Base-by-base conservation (phyloP, 1,140 invertebrate genomes). In the Stegodyphus dumicola region DNA sequence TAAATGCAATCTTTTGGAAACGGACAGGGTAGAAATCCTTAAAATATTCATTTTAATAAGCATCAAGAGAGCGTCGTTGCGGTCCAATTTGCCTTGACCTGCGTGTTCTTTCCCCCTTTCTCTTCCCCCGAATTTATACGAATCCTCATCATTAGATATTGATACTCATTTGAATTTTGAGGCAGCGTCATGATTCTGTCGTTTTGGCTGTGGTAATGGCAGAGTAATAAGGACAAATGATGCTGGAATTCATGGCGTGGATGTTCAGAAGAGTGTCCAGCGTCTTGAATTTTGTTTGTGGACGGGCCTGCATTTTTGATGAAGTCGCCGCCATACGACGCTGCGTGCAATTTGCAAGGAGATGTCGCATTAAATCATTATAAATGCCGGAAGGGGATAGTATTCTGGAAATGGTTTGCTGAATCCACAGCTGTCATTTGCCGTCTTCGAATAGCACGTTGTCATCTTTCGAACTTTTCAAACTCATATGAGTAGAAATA, bases 31-130 rank as follows among this genome's bases (percentile, higher is more conserved):
- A 5, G 56, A 33, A 6, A 64, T 48, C n/a, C 18, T n/a, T 83
- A 54, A 83, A 83, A 75, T 83, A 83, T 83, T 83, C 80, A 83
- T 83, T 75, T 83, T 83, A 83, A 83, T 83, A 83, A 75, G 80
- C 75, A 83, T 54, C 80, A 74, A 75, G 80, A 83, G 78, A 73
- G 78, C 49, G 17, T 52, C 18, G 49, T 7, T 15, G 70, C 71
- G 33, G 33, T 33, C 33, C 33, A 33, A 33, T 33, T 33, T 33
- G 33, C 33, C 33, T 33, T 33, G 33, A 33, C 33, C 33, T 33
- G 33, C 33, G 3, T 33, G 33, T 33, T 33, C 33, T 33, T 33
- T 33, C 33, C 33, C 33, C 69, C n/a, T 10, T 18, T 18, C 17
- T 69, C 49, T 66, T 2, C 60, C 17, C 48, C 13, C 69, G n/a